Percentiles rank a stretch among this genome's conserved stretches.
These are phyloP conservation scores for Cyanoderma ruficeps DNA, from an alignment of 2,113 vertebrate species.

Conservation along the genomic window DNA sequence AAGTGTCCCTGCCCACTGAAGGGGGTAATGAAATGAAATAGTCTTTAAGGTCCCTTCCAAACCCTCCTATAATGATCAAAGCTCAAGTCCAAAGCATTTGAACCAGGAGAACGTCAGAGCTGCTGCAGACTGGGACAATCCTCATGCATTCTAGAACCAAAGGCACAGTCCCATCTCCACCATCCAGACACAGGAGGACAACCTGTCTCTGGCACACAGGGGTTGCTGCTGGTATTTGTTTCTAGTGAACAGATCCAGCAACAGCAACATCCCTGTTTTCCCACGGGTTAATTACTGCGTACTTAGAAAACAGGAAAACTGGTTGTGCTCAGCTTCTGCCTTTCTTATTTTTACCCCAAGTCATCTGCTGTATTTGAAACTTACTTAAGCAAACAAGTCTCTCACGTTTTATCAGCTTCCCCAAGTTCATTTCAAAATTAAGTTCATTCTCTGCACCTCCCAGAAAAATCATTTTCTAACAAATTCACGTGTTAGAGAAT, in stretches of 20 bases:
- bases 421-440: background rate
- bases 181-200: rapidly evolving
- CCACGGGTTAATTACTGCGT: background rate
- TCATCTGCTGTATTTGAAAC: background rate
- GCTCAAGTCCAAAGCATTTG: background rate
- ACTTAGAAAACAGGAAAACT: background rate
- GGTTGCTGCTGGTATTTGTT: background rate
- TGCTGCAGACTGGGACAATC: background rate
- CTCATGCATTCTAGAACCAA: background rate
- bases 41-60: background rate
- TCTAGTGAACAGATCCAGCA: background rate
- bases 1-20: background rate
- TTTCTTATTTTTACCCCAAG: background rate
- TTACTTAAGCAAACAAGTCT: background rate
- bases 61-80: background rate
- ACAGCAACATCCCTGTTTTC: background rate
- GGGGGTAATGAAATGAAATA: background rate
- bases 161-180: background rate
- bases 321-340: background rate
- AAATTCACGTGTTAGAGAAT: rapidly evolving
- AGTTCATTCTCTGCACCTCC: background rate
- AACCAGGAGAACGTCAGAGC: background rate
- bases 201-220: rapidly evolving
- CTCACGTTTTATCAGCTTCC: background rate
- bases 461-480: rapidly evolving